phyloP scores from a whole-genome alignment of 2,113 vertebrate genomes.

The Dermatemys mawii region DNA sequence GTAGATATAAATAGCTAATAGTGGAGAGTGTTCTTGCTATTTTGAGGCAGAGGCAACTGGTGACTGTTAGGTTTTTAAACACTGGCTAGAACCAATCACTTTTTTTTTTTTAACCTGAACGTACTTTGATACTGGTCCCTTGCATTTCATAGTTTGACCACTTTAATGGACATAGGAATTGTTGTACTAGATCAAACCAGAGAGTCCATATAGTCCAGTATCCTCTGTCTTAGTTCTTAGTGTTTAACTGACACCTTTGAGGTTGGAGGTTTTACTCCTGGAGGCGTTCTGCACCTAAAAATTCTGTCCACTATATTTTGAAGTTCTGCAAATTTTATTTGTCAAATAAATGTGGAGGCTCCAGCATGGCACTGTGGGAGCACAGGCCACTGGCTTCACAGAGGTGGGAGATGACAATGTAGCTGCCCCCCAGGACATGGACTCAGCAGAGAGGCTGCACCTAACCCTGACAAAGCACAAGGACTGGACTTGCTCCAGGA shows the following conservation, averaged over 20 bases:
- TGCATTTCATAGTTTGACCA: neutral
- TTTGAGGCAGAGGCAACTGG: rapidly evolving
- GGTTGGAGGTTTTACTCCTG: too few relatives aligned
- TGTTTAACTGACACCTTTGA: neutral
- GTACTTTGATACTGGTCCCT: neutral
- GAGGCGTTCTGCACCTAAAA: too few relatives aligned
- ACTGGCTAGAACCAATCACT: neutral
- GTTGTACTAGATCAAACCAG: neutral
- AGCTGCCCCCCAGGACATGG: too few relatives aligned
- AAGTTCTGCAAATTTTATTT: too few relatives aligned
- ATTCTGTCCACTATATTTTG: too few relatives aligned
- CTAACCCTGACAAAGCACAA: too few relatives aligned
- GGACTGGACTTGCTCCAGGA: too few relatives aligned
- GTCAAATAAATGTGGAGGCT: too few relatives aligned
- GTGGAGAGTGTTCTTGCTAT: neutral
- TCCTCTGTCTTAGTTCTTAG: neutral
- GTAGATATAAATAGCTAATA: constrained; percentile 72
- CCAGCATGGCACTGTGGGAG: too few relatives aligned
- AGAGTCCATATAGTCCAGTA: neutral
- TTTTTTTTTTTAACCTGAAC: neutral
- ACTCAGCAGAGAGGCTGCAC: too few relatives aligned
- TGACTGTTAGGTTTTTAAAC: neutral
- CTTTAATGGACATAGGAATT: neutral
- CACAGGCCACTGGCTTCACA: too few relatives aligned
- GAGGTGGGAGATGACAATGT: too few relatives aligned